A percentile compares a stretch with the other conserved stretches of the same genome.
Evolutionary conservation across 2,113 vertebrate genomes (phyloP).

Genomic region (Xenopus laevis): DNA sequence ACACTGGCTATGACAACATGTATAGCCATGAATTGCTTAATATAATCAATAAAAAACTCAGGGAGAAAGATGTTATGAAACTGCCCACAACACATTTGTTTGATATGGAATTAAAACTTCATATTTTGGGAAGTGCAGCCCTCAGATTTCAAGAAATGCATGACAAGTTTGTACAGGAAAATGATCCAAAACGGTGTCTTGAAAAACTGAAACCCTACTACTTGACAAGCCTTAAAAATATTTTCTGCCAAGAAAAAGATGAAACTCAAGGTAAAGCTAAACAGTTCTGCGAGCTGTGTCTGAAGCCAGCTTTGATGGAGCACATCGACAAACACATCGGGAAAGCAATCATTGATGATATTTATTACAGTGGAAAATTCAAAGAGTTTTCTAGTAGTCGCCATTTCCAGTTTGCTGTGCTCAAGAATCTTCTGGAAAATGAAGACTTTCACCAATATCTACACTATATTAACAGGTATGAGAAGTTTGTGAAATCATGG

Average conservation of each 20-base stretch:
- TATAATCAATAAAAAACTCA: constrained; percentile 52
- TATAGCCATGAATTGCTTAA: constrained; percentile 52
- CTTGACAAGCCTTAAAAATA: constrained; percentile 25
- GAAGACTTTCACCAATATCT: too few relatives aligned
- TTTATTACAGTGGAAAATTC: constrained; percentile 13
- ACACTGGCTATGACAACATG: constrained; percentile 54
- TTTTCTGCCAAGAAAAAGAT: constrained; percentile 21
- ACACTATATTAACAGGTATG: too few relatives aligned
- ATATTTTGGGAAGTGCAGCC: constrained; percentile 17
- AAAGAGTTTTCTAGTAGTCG: too few relatives aligned
- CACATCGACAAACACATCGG: background rate
- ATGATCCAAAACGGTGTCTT: constrained; percentile 2
- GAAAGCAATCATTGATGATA: constrained; percentile 32
- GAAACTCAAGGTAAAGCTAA: constrained; percentile 15
- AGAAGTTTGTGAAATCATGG: too few relatives aligned
- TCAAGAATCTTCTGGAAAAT: too few relatives aligned
- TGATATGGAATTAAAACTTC: constrained; percentile 37
- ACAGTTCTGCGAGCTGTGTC: constrained; percentile 31
- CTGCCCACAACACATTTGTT: background rate
- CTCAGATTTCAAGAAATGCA: constrained; percentile 27
- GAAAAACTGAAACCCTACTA: constrained; percentile 12
- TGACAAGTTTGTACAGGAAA: background rate
- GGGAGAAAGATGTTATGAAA: background rate
- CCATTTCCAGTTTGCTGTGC: too few relatives aligned
- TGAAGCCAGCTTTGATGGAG: constrained; percentile 24